These are phyloP conservation scores for Thamnaconus septentrionalis DNA, from an alignment of 2,113 vertebrate species.

Conservation along the genomic window DNA sequence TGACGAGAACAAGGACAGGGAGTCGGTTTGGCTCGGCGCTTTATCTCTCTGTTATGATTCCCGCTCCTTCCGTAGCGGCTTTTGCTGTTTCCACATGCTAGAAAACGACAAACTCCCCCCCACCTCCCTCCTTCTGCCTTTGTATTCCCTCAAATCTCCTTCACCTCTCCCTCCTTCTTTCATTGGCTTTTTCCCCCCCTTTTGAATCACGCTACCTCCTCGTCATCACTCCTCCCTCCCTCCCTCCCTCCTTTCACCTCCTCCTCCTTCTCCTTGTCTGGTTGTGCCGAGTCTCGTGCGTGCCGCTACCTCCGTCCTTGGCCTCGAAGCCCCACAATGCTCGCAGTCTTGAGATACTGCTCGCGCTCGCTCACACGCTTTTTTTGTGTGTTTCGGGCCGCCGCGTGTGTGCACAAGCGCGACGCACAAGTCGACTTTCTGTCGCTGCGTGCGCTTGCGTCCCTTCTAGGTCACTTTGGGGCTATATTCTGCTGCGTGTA, in stretches of 20 bases:
- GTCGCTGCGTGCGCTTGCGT: conserved; percentile 4
- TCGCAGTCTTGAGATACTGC: conserved; percentile 27
- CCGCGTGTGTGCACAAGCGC: conserved; percentile 26
- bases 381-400: conserved; percentile 20
- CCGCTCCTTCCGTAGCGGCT: conserved; percentile 25
- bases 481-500: conserved; percentile 9
- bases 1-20: conserved; percentile 55
- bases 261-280: conserved; percentile 1
- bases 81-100: conserved; percentile 8
- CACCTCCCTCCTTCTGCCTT: conserved; percentile 3
- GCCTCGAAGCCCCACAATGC: conserved; percentile 19
- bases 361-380: conserved; percentile 34
- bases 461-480: conserved; percentile 45
- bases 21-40: conserved; percentile 17
- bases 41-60: conserved; percentile 53
- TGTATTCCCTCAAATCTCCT: neutral
- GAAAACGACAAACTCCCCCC: neutral
- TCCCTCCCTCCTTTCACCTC: neutral
- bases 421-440: conserved; percentile 22
- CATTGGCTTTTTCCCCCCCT: conserved; percentile 2
- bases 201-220: neutral
- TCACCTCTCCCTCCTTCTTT: conserved; percentile 25
- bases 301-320: conserved; percentile 61
- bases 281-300: conserved; percentile 8
- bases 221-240: conserved; percentile 13